A percentile compares a stretch with the other conserved stretches of the same genome.
Evolutionary conservation across 35 echinoderm and acorn worm genomes (phyloP).

Genomic region (Apostichopus parvimensis): DNA sequence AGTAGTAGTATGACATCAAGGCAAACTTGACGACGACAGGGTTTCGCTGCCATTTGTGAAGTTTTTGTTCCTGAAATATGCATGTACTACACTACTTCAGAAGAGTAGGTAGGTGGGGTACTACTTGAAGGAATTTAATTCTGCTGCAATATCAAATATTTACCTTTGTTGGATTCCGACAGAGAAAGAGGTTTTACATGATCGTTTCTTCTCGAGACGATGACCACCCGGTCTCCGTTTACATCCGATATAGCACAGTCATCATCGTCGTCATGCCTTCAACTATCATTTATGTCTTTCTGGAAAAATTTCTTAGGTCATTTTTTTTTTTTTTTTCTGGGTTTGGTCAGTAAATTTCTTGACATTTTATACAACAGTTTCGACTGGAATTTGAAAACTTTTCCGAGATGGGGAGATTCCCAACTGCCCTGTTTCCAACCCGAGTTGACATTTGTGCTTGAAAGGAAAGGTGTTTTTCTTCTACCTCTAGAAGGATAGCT

Average conservation of each 20-base stretch:
- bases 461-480: no score
- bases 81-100: background rate
- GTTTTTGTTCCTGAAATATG: background rate
- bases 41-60: background rate
- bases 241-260: no score
- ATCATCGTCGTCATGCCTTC: background rate
- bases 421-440: no score
- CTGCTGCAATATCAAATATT: background rate
- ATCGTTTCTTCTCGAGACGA: background rate
- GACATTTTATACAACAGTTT: background rate
- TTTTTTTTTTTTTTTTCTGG: no score
- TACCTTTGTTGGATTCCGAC: background rate
- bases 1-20: no score
- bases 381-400: background rate
- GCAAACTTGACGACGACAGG: background rate
- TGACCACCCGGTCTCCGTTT: background rate
- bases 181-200: background rate
- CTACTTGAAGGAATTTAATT: background rate
- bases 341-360: no score
- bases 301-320: conserved; percentile 1
- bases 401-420: background rate
- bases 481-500: no score
- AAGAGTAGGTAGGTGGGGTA: background rate
- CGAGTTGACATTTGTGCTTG: no score
- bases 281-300: conserved; percentile 42